phyloP scores from a whole-genome alignment of 2,113 vertebrate genomes.

The Rhipidura dahli region DNA sequence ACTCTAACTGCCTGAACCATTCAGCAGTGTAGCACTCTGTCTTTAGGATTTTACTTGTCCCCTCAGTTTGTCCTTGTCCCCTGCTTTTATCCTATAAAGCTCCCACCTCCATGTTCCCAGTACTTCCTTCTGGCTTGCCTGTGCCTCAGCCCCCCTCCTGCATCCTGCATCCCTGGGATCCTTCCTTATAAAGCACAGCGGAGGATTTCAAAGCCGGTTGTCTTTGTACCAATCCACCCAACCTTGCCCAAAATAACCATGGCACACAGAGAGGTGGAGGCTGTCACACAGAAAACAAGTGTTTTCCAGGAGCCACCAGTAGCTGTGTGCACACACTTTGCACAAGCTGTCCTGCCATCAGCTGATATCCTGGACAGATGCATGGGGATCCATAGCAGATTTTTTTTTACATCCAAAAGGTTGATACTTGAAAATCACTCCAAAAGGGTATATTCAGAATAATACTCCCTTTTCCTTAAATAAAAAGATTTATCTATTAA shows the following conservation, averaged over 20 bases:
- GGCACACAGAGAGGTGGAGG: background rate
- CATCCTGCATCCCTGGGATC: background rate
- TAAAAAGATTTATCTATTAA: background rate
- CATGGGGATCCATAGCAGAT: background rate
- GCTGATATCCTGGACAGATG: accelerated
- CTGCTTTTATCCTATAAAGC: background rate
- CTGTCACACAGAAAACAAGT: background rate
- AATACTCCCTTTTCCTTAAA: background rate
- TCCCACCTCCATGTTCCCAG: accelerated
- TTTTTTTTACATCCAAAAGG: background rate
- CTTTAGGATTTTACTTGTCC: background rate
- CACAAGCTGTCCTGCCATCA: background rate
- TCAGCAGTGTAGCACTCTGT: background rate
- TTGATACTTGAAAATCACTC: background rate
- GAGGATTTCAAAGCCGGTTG: background rate
- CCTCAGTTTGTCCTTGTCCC: background rate
- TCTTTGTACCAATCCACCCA: background rate
- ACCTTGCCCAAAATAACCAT: background rate
- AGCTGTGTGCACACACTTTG: background rate
- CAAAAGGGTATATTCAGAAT: background rate
- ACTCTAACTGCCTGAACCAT: background rate
- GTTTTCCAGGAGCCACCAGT: background rate
- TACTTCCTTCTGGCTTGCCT: background rate
- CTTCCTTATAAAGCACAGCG: background rate
- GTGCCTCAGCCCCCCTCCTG: background rate